A percentile compares a stretch with the other conserved stretches of the same genome.
These are phyloP conservation scores for Trichogramma evanescens DNA, from an alignment of 2,888 invertebrate species.

Conservation along the genomic window DNA sequence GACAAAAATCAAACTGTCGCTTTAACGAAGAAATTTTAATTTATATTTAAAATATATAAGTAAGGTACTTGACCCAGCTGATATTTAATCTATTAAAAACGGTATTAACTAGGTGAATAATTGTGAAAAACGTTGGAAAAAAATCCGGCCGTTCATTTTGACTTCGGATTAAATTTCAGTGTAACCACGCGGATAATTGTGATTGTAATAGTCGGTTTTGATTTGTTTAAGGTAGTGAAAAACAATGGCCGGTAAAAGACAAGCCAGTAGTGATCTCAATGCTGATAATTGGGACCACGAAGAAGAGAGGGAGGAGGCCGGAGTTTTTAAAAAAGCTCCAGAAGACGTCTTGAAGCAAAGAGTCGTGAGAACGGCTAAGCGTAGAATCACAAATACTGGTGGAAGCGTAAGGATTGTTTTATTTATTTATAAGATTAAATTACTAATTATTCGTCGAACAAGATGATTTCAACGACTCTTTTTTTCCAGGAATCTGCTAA, in stretches of 20 bases:
- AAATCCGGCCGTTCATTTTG: neutral
- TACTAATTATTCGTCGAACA: neutral
- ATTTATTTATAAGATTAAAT: conserved; percentile 21
- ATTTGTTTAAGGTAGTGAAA: conserved; percentile 11
- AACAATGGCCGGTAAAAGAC: conserved; percentile 66
- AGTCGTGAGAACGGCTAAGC: conserved; percentile 71
- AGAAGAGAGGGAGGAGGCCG: conserved; percentile 68
- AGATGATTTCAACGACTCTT: neutral
- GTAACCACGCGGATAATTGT: neutral
- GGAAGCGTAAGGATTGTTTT: conserved; percentile 14
- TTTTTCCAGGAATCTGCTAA: conserved; percentile 46
- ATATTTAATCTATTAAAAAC: no score
- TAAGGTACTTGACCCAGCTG: no score
- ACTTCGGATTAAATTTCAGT: neutral
- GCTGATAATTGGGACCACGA: conserved; percentile 82
- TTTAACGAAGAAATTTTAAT: no score
- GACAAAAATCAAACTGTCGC: no score
- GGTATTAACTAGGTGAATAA: no score
- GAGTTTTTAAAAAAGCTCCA: conserved; percentile 62
- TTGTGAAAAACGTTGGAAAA: no score
- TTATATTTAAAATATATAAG: no score
- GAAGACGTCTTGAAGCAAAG: conserved; percentile 68
- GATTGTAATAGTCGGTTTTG: neutral
- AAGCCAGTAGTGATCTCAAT: conserved; percentile 68
- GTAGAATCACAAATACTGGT: conserved; percentile 48